Conservation (phyloP, 2,797 vertebrate genomes). For the Esox masquinongy region DNA sequence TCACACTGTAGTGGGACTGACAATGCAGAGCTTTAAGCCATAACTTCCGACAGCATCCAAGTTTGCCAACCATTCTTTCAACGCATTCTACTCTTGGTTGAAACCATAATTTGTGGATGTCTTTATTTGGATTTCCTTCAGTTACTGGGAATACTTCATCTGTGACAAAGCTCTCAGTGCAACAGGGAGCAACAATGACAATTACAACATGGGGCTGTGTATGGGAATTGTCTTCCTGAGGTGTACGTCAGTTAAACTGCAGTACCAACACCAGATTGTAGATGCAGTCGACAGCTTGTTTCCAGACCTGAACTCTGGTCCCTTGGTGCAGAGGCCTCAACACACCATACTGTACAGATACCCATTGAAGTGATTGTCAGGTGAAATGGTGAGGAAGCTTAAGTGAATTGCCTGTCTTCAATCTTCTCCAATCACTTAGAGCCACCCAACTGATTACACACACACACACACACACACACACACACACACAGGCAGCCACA, state of each 20-base stretch:
- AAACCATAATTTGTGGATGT: no score
- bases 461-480: not conserved
- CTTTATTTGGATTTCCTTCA: no score
- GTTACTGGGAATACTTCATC: no score
- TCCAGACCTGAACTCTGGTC: slow-evolving; percentile 22
- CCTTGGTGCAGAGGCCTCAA: slow-evolving; percentile 54
- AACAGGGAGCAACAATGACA: no score
- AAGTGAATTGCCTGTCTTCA: slow-evolving; percentile 94
- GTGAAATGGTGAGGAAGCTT: slow-evolving; percentile 85
- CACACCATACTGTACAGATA: slow-evolving; percentile 66
- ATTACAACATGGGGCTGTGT: no score
- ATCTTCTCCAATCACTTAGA: slow-evolving; percentile 92
- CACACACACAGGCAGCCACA: not conserved
- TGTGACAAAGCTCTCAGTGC: no score
- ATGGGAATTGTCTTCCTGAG: no score
- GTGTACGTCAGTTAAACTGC: no score
- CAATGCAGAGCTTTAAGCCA: not conserved
- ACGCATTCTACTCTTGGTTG: no score
- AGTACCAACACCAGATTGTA: no score
- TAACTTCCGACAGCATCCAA: no score
- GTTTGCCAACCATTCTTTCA: no score
- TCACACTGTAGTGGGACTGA: not conserved
- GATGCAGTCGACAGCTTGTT: slow-evolving; percentile 3
- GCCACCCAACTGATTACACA: not conserved
- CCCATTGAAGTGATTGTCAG: slow-evolving; percentile 85